These are phyloP conservation scores for Heteromurus nitidus DNA, from an alignment of 2,888 invertebrate genomes.

Conservation along the genomic window DNA sequence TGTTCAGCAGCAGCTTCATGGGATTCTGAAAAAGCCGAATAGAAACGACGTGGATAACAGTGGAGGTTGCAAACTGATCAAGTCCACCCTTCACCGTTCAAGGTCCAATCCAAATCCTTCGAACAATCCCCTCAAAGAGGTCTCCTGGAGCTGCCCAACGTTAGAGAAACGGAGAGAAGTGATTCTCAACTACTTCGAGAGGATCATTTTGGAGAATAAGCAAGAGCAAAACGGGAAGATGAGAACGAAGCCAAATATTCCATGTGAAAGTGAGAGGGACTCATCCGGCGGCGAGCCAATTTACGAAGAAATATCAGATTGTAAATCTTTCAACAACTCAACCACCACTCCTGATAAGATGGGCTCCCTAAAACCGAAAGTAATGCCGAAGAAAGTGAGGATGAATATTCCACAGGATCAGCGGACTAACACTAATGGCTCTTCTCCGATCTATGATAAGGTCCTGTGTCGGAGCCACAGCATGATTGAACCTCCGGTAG, in stretches of 20 bases:
- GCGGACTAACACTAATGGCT: slow-evolving; percentile 13
- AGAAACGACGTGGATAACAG: not conserved
- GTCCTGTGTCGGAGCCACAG: slow-evolving; percentile 54
- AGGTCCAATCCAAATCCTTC: slow-evolving; percentile 55
- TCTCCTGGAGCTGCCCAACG: slow-evolving; percentile 69
- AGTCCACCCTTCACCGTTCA: slow-evolving; percentile 49
- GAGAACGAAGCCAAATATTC: slow-evolving; percentile 48
- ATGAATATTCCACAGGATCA: slow-evolving; percentile 62
- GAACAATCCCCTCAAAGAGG: slow-evolving; percentile 64
- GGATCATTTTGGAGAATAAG: slow-evolving; percentile 61
- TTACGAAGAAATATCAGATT: slow-evolving; percentile 68
- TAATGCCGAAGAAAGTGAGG: slow-evolving; percentile 64
- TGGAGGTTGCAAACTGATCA: slow-evolving; percentile 9
- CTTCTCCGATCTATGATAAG: slow-evolving; percentile 53
- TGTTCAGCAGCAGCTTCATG: slow-evolving; percentile 38
- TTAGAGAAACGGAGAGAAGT: slow-evolving; percentile 66
- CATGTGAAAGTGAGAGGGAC: slow-evolving; percentile 20
- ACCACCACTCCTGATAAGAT: slow-evolving; percentile 17
- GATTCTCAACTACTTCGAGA: slow-evolving; percentile 67
- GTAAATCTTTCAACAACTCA: not conserved
- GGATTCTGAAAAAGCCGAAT: slow-evolving; percentile 48
- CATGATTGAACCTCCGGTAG: slow-evolving; percentile 45
- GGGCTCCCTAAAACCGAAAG: slow-evolving; percentile 65
- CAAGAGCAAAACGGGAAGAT: slow-evolving; percentile 34
- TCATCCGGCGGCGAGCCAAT: slow-evolving; percentile 57